Base-by-base conservation (phyloP, 2,113 vertebrate genomes). In the Brachypteracias leptosomus region DNA sequence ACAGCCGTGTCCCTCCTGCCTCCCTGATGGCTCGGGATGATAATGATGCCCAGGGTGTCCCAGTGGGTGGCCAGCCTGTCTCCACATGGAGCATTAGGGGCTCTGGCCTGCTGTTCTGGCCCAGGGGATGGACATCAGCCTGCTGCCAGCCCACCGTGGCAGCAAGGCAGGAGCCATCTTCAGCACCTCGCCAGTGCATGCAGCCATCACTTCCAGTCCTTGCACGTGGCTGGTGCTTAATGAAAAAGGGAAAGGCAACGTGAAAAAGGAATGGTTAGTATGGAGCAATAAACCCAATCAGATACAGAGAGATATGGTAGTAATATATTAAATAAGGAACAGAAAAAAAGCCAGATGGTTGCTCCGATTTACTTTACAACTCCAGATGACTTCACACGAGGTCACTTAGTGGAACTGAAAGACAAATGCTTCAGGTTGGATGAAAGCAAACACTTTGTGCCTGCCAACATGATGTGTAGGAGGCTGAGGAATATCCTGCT, bases 401-500 rank as follows among this genome's bases (percentile, higher is more conserved):
- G 89, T 89, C 84, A 74, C 66, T 72, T 49, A 21, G 29, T 81
- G 84, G 51, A 79, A 91, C 68, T 52, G 70, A 42, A 81, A 91
- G 66, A 58, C 73, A 85, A 96, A 85, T 65, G 46, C 40, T 82
- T 81, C 47, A 33, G 58, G 66, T 5, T 76, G 87, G 81, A 68
- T 91, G 91, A 87, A 89, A 95, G 77, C 22, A 82, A 81, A 62
- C 68, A 55, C 52, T 84, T 71, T 0, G 0, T 52, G 80, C 47
- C 80, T 74, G 74, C 73, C 8, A n/a, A 38, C 1, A 0, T 3
- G 33, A 19, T 0, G 0, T 0, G 0, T 10, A 51, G 1, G 10
- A 81, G 36, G 16, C n/a, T 0, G 2, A 52, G 73, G 49, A 76
- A 75, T 1, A 6, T 33, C 62, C 85, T 79, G 62, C 49, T 65